These are phyloP conservation scores for Bombus waltoni DNA, from an alignment of 1,140 invertebrate species.

Conservation along the genomic window DNA sequence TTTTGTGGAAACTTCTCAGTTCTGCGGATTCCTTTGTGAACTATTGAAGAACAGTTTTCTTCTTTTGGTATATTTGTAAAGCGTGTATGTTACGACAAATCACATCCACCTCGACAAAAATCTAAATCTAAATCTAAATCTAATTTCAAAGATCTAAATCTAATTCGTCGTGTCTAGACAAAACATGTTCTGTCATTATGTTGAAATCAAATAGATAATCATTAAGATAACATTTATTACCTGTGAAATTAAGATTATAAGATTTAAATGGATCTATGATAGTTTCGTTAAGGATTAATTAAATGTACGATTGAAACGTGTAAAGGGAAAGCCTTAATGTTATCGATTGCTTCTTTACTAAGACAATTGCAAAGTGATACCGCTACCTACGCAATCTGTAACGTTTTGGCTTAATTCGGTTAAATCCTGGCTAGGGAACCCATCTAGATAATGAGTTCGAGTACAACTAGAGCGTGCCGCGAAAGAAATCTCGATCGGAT, in stretches of 20 bases:
- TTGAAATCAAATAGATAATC: background rate
- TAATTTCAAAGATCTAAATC: too few species aligned
- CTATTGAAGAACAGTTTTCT: background rate
- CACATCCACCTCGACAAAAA: too few species aligned
- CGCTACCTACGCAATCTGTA: background rate
- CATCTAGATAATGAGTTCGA: conserved; percentile 58
- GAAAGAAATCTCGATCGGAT: conserved; percentile 18
- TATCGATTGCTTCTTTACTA: background rate
- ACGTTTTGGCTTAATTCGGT: conserved; percentile 34
- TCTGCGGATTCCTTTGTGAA: background rate
- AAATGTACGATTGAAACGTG: background rate
- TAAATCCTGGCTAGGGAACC: background rate
- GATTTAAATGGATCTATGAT: background rate
- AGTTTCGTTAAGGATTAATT: background rate
- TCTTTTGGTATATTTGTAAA: background rate
- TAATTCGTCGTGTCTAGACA: background rate
- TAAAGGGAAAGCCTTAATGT: background rate
- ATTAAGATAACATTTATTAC: background rate
- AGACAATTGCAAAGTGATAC: conserved; percentile 3
- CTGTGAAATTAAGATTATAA: background rate
- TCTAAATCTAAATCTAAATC: too few species aligned
- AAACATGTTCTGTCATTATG: background rate
- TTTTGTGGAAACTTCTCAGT: background rate
- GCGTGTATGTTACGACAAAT: background rate
- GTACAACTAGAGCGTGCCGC: conserved; percentile 18